These are phyloP conservation scores for Lamprologus callipterus DNA, from an alignment of 2,113 vertebrate species.

Conservation along the genomic window DNA sequence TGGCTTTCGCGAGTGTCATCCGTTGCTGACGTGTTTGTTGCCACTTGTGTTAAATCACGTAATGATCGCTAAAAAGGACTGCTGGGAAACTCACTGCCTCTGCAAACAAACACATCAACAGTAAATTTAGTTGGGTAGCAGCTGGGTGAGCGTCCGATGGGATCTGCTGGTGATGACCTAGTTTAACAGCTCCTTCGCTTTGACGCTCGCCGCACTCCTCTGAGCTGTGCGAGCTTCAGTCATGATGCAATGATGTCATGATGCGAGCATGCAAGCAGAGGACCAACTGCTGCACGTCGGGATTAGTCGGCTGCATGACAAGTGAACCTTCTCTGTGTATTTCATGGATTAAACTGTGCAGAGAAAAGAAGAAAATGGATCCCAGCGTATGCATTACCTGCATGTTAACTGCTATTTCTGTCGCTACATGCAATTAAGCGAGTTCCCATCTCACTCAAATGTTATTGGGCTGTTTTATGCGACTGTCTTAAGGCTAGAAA, in stretches of 20 bases:
- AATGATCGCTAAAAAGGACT: background rate
- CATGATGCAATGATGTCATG: constrained; percentile 39
- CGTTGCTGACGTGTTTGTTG: background rate
- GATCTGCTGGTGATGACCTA: constrained; percentile 47
- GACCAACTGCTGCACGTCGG: background rate
- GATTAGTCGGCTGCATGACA: background rate
- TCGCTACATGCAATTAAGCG: constrained; percentile 48
- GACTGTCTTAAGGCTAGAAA: background rate
- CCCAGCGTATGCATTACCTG: background rate
- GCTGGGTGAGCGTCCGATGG: constrained; percentile 27
- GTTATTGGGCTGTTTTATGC: constrained; percentile 68
- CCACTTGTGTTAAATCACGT: background rate
- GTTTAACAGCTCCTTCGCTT: constrained; percentile 33
- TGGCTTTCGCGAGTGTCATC: background rate
- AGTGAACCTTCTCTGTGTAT: background rate
- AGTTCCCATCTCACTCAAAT: constrained; percentile 28
- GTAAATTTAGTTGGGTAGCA: constrained; percentile 5
- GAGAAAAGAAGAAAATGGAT: background rate
- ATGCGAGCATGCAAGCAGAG: constrained; percentile 49
- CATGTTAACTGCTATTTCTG: background rate
- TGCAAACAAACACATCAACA: constrained; percentile 31
- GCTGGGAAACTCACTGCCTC: background rate
- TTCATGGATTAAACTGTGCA: background rate
- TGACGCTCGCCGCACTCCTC: background rate
- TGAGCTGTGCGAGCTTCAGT: constrained; percentile 19